Conservation (phyloP, 2,113 vertebrate genomes). For the Siphamia tubifer region DNA sequence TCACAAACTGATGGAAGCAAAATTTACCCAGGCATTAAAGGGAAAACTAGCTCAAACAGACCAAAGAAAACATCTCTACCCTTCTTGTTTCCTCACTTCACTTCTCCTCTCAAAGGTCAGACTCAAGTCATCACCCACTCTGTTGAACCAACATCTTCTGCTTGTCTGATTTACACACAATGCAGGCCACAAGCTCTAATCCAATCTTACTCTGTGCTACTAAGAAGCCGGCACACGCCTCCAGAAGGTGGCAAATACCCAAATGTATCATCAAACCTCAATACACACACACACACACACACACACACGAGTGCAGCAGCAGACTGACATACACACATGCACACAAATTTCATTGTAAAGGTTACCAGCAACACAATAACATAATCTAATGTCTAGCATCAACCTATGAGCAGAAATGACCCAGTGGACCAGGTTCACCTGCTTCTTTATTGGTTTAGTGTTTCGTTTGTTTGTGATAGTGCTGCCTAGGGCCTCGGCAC, state of each 20-base stretch:
- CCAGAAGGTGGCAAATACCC: conserved; percentile 9
- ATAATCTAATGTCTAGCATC: conserved; percentile 19
- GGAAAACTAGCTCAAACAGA: not conserved
- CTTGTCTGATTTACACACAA: conserved; percentile 11
- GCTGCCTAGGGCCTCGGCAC: conserved; percentile 6
- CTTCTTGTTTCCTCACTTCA: too few species aligned
- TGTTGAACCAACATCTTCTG: not conserved
- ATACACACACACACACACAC: too few species aligned
- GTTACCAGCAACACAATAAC: conserved; percentile 3
- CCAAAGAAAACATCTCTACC: too few species aligned
- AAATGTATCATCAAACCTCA: not conserved
- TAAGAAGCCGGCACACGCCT: not conserved
- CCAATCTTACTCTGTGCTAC: not conserved
- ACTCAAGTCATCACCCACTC: conserved; percentile 3
- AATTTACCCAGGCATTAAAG: not conserved
- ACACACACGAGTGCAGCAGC: not conserved
- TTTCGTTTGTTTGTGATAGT: conserved; percentile 25
- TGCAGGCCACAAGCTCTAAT: conserved; percentile 11
- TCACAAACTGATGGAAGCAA: too few species aligned
- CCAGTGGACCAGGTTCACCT: not conserved
- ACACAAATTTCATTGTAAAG: conserved; percentile 18
- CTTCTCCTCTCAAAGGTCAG: conserved; percentile 10
- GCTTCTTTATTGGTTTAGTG: conserved; percentile 36
- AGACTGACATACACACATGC: not conserved
- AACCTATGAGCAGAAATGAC: conserved; percentile 3